These are phyloP conservation scores for Lysiphlebus fabarum DNA, from an alignment of 1,140 invertebrate species.

Conservation along the genomic window DNA sequence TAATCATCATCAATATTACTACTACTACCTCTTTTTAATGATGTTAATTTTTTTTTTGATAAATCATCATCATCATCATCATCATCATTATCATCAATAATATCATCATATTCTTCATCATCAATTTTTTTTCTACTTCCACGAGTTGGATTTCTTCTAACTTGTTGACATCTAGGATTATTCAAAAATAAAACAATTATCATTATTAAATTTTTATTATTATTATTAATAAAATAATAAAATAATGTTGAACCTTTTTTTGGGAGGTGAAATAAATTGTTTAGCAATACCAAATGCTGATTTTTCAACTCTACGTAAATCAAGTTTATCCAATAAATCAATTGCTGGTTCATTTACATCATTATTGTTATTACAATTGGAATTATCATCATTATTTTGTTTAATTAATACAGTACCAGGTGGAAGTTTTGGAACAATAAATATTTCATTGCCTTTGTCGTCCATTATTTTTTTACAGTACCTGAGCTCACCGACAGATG, in stretches of 20 bases:
- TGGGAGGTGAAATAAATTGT: no score
- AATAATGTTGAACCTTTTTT: no score
- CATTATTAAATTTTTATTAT: background rate
- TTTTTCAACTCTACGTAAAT: background rate
- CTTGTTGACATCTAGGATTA: conserved; percentile 25
- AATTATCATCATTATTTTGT: conserved; percentile 19
- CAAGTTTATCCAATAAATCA: background rate
- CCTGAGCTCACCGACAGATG: conserved; percentile 7
- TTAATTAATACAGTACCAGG: conserved; percentile 34
- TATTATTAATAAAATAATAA: background rate
- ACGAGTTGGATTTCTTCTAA: conserved; percentile 33
- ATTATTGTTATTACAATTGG: background rate
- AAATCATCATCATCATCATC: conserved; percentile 21
- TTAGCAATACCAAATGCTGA: no score
- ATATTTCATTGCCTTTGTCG: conserved; percentile 5
- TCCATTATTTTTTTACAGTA: conserved; percentile 12
- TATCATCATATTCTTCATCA: no score
- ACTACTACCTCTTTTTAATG: conserved; percentile 29
- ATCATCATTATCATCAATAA: no score
- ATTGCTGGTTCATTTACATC: background rate
- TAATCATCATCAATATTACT: background rate
- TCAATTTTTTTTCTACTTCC: conserved; percentile 30
- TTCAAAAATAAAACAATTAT: conserved; percentile 2
- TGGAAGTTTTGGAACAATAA: conserved; percentile 28
- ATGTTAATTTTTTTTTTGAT: conserved; percentile 30